phyloP scores from a whole-genome alignment of 2,888 invertebrate genomes.

The Argyresthia goedartella region DNA sequence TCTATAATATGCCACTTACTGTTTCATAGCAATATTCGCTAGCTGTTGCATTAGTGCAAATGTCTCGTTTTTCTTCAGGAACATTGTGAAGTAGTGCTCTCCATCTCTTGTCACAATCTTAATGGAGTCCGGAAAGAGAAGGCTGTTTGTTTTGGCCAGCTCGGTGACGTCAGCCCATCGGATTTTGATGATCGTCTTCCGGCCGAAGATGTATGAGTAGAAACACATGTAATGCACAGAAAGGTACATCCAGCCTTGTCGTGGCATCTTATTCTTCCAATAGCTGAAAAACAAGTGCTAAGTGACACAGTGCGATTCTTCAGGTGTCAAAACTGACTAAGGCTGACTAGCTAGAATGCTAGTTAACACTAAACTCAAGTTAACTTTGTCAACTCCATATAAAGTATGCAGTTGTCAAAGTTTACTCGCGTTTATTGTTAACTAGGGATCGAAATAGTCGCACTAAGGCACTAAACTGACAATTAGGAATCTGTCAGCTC shows the following conservation, averaged over 20 bases:
- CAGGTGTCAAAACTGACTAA: no score
- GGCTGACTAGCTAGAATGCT: neutral
- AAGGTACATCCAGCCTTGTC: constrained; percentile 98
- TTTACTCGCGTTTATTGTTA: no score
- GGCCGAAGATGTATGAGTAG: constrained; percentile 93
- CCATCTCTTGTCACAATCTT: constrained; percentile 88
- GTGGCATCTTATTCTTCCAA: constrained; percentile 91
- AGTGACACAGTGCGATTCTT: neutral
- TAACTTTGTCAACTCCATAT: neutral
- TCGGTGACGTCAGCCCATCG: constrained; percentile 93
- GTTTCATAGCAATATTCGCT: constrained; percentile 97
- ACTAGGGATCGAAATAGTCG: no score
- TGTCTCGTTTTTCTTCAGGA: constrained; percentile 90
- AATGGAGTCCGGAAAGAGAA: constrained; percentile 88
- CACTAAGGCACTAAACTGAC: no score
- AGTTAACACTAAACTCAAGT: neutral
- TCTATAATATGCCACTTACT: constrained; percentile 52
- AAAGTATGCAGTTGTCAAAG: neutral
- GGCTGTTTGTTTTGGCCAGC: constrained; percentile 80
- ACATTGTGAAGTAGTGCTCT: constrained; percentile 92
- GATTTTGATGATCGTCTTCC: constrained; percentile 88
- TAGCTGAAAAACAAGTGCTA: constrained; percentile 76
- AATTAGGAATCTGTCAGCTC: no score
- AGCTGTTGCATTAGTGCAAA: constrained; percentile 94
- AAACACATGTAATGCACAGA: constrained; percentile 97